phyloP scores from a whole-genome alignment of 2,888 invertebrate species.

The Perithous albicinctus region DNA sequence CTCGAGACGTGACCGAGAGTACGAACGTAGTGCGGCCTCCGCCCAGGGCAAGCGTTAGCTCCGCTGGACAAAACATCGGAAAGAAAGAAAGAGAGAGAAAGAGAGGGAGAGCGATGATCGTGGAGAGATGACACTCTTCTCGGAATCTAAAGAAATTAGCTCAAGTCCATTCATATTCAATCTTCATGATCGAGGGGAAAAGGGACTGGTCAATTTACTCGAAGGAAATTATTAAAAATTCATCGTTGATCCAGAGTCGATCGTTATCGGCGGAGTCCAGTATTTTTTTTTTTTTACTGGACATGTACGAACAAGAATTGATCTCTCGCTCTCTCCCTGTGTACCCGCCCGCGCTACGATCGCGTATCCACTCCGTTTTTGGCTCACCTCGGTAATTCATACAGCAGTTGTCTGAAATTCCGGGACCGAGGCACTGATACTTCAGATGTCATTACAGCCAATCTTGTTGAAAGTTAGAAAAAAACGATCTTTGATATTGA shows the following conservation, averaged over 20 bases:
- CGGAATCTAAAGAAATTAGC: slow-evolving; percentile 58
- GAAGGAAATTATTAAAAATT: slow-evolving; percentile 53
- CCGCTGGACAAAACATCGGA: background rate
- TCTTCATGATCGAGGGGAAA: background rate
- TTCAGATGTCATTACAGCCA: slow-evolving; percentile 6
- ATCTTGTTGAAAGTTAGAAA: too few relatives aligned
- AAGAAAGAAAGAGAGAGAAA: slow-evolving; percentile 19
- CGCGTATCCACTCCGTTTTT: slow-evolving; percentile 8
- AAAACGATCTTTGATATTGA: too few relatives aligned
- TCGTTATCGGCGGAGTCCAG: slow-evolving; percentile 44
- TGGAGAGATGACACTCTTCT: slow-evolving; percentile 29
- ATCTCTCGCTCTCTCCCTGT: slow-evolving; percentile 17
- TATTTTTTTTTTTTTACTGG: background rate
- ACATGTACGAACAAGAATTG: slow-evolving; percentile 34
- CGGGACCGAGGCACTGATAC: slow-evolving; percentile 2
- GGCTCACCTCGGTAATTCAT: slow-evolving; percentile 7
- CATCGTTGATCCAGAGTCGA: slow-evolving; percentile 38
- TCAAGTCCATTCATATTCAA: slow-evolving; percentile 48
- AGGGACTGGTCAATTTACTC: slow-evolving; percentile 48
- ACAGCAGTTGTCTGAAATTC: slow-evolving; percentile 36
- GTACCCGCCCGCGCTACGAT: background rate
- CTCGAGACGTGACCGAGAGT: slow-evolving; percentile 60
- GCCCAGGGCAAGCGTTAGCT: slow-evolving; percentile 19
- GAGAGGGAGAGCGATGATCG: slow-evolving; percentile 43
- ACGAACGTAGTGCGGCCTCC: slow-evolving; percentile 9